Base-by-base conservation (phyloP, 2,888 invertebrate species). In the Spisula subtruncata region DNA sequence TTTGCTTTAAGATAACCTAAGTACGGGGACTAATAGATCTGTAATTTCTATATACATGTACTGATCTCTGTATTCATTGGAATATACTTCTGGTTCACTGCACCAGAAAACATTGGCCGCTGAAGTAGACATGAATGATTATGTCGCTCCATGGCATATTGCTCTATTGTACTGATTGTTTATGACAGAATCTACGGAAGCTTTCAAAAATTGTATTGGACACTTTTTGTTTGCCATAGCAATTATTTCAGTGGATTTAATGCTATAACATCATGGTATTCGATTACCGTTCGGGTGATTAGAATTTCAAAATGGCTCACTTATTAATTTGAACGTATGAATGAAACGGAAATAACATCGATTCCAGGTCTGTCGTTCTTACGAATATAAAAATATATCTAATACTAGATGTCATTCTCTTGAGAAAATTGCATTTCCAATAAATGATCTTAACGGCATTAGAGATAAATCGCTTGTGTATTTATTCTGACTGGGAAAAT, bases 401-500 rank as follows among this genome's bases (percentile, higher is more conserved):
- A 60, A 60, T 54, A 41, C 35, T 32, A 41, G 41, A 41, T 54
- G 29, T 8, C 8, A n/a, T 75, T 83, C 83, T n/a, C 83, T 83
- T 16, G 83, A 60, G 83, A 83, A 60, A 56, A 83, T 83, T 83
- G 32, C 35, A 60, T 83, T 83, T 83, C 83, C 83, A 83, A 83
- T 60, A 60, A 60, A 35, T 56, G 56, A 60, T 83, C n/a, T 35
- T 25, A 20, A 14, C 60, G 60, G 83, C 35, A n/a, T 35, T 83
- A 35, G 35, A 35, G 60, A 35, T 6, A 83, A 29, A n/a, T 60
- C 51, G 35, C n/a, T 29, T 56, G 18, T 35, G 82, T 82, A 29
- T 79, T 79, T 41, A 79, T 79, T 79, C 79, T 54, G 82, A 54
- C 82, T 29, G 29, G 46, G 16, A 82, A 82, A 14, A 82, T 48